A percentile compares a stretch with the other conserved stretches of the same genome.
Conservation (phyloP, 1,140 invertebrate genomes). For the Pseudomyrmex pallidus region DNA sequence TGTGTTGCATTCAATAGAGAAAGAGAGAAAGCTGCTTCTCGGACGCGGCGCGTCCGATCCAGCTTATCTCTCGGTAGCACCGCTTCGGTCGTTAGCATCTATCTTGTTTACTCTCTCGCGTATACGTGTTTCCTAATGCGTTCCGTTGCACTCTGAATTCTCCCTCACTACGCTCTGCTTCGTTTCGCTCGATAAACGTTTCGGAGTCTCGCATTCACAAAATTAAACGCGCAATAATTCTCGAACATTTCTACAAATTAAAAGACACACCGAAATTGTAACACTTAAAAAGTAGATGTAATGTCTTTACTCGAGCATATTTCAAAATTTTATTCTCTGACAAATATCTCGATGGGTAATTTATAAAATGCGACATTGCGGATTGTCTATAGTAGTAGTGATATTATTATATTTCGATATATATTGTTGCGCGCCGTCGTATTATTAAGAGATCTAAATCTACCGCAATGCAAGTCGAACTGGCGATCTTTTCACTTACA, state of each 20-base stretch:
- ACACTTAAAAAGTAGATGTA: not conserved
- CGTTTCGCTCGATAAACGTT: constrained; percentile 13
- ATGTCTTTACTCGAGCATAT: too few species aligned
- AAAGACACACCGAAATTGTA: not conserved
- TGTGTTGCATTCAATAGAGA: constrained; percentile 63
- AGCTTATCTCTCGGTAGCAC: constrained; percentile 67
- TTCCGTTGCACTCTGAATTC: constrained; percentile 11
- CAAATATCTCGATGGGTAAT: not conserved
- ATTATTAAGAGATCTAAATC: constrained; percentile 30
- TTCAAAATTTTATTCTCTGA: not conserved
- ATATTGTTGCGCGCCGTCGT: constrained; percentile 6
- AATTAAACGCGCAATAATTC: not conserved
- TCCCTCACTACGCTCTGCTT: not conserved
- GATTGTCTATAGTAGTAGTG: constrained; percentile 39
- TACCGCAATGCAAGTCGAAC: not conserved
- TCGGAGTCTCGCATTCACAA: not conserved
- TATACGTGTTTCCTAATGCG: constrained; percentile 15
- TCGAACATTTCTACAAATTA: not conserved
- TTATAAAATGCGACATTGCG: constrained; percentile 26
- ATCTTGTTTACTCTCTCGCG: constrained; percentile 73
- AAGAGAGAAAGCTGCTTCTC: constrained; percentile 25
- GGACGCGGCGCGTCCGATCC: constrained; percentile 36
- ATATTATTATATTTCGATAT: constrained; percentile 22
- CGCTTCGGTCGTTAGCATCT: constrained; percentile 79
- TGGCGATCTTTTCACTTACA: constrained; percentile 6